These are phyloP conservation scores for Oryzias sinensis DNA, from an alignment of 2,797 vertebrate genomes.

Conservation along the genomic window DNA sequence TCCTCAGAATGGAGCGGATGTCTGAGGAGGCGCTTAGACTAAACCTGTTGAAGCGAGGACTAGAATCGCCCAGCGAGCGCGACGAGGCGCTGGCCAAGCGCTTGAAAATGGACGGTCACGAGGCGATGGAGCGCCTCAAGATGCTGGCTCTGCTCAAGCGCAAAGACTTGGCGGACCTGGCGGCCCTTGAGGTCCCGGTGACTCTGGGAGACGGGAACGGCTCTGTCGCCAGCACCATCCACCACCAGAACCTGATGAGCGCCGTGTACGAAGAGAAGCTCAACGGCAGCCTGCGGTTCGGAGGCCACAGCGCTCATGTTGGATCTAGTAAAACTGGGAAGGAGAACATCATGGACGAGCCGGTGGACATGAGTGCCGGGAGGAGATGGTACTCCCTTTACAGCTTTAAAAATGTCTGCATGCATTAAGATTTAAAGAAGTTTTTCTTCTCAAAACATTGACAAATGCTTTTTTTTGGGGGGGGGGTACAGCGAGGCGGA, in stretches of 20 bases:
- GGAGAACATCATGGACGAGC: conserved; percentile 92
- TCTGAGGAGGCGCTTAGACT: conserved; percentile 91
- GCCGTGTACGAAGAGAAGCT: conserved; percentile 88
- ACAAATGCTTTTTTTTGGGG: conserved; percentile 36
- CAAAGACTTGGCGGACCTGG: conserved; percentile 86
- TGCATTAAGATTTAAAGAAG: too few species aligned
- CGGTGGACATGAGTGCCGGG: conserved; percentile 94
- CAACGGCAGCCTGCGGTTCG: conserved; percentile 85
- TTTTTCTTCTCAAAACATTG: too few species aligned
- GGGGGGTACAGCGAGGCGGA: conserved; percentile 80
- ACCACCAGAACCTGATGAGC: conserved; percentile 65
- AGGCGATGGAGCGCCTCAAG: conserved; percentile 96
- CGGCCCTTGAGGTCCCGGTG: conserved; percentile 64
- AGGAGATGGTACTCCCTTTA: conserved; percentile 78
- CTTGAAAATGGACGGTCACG: conserved; percentile 93
- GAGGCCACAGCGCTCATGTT: conserved; percentile 63
- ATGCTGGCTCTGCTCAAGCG: conserved; percentile 93
- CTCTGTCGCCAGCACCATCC: conserved; percentile 62
- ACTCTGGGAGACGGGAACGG: conserved; percentile 74
- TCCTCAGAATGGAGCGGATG: conserved; percentile 88
- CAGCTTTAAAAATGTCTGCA: background rate
- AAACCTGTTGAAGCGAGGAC: conserved; percentile 88
- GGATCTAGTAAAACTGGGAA: conserved; percentile 85
- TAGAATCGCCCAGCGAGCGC: conserved; percentile 84
- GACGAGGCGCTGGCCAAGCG: conserved; percentile 91